Base-by-base conservation (phyloP, 2,113 vertebrate species). In the Ivindomyrus marchei region DNA sequence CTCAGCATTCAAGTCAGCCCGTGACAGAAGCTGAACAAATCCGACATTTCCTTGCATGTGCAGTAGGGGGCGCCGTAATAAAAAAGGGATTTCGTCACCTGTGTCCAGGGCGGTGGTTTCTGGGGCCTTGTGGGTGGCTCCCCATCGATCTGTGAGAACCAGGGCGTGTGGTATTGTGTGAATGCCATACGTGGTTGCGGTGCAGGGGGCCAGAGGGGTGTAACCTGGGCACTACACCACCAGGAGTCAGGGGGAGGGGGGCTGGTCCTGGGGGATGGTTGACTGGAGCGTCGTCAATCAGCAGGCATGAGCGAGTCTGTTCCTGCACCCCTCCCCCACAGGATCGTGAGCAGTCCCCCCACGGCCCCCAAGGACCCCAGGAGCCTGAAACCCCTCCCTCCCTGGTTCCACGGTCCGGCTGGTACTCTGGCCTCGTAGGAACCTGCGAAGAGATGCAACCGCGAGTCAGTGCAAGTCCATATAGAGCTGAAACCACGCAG, bases 321-420 rank as follows among this genome's bases (percentile, higher is more conserved):
- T 97, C 96, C 94, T 98, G 97, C 45, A 98, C 97, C 0, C 98
- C 98, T 0, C 95, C 96, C 0, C 97, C 97, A 94, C 98, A 99
- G 83, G 97, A 98, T 90, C 93, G 94, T 0, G 98, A 98, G 91
- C 98, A 99, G 85, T 96, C 95, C 0, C 97, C 96, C 98, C 97
- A 99, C n/a, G 96, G 92, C 0, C 97, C 97, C 98, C 98, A 99
- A 36, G 94, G 88, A 0, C 98, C 97, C 98, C 98, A 99, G 49
- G 96, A 92, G 2, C 97, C 97, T 0, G 94, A 94, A 31, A 91
- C 89, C 0, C 94, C 94, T 1, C 92, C 93, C 1, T 93, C 74
- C 47, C 93, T 91, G 7, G 94, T 95, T 0, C 92, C 47, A 1
- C 31, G 90, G 86, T 95, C 94, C 49, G 93, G 93, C 0, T 94